These are phyloP conservation scores for Nymphicus hollandicus DNA, from an alignment of 2,113 vertebrate genomes.

Conservation along the genomic window DNA sequence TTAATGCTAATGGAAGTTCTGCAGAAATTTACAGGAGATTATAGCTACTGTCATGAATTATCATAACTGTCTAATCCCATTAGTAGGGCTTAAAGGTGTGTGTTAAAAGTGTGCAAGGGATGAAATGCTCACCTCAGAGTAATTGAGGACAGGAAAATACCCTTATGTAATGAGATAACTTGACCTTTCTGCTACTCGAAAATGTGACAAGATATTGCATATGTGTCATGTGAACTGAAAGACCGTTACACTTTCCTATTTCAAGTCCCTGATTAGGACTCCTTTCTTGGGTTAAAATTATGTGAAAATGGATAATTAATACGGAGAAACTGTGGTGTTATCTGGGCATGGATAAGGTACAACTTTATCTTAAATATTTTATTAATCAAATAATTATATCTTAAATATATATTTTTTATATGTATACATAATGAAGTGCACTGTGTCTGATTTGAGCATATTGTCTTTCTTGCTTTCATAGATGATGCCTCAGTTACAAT, in stretches of 20 bases:
- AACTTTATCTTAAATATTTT: background rate
- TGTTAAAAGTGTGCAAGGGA: background rate
- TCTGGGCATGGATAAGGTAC: background rate
- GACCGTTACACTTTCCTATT: background rate
- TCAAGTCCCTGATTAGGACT: background rate
- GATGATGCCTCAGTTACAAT: background rate
- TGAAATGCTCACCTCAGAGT: background rate
- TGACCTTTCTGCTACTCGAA: background rate
- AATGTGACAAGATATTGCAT: background rate
- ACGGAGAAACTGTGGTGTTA: background rate
- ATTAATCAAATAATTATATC: background rate
- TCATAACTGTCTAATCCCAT: background rate
- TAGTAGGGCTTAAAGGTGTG: background rate
- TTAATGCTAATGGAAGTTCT: constrained; percentile 26
- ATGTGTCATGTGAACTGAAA: background rate
- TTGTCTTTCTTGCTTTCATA: background rate
- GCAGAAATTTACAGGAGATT: background rate
- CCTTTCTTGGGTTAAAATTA: background rate
- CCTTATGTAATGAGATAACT: background rate
- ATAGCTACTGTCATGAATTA: background rate
- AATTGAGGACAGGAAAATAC: background rate
- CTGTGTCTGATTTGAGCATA: background rate
- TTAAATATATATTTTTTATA: background rate
- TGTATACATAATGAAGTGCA: background rate
- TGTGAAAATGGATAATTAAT: background rate